Evolutionary conservation across 2,888 invertebrate species (phyloP).

Genomic region (Pyrochroa serraticornis): DNA sequence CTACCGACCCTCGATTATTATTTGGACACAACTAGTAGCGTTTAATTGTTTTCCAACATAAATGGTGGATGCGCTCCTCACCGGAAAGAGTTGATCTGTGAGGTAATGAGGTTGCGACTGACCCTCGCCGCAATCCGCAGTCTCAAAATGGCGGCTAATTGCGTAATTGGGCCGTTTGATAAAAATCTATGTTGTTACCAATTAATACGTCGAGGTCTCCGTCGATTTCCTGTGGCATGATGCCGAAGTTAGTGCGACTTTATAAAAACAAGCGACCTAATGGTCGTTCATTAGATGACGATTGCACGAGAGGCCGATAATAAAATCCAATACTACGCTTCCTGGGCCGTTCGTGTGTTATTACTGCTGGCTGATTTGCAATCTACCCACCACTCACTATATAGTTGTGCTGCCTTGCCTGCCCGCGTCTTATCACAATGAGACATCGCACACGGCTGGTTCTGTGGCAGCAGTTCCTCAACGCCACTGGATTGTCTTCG

Average conservation of each 20-base stretch:
- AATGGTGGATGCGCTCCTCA: no score
- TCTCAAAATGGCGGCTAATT: no score
- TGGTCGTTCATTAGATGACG: slow-evolving; percentile 11
- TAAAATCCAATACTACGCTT: slow-evolving; percentile 8
- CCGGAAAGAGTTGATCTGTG: no score
- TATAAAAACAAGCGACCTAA: slow-evolving; percentile 13
- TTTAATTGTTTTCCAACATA: no score
- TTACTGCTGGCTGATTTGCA: slow-evolving; percentile 12
- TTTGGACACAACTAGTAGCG: no score
- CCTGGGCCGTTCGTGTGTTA: slow-evolving; percentile 6
- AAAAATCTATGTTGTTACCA: no score
- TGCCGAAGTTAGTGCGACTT: not conserved
- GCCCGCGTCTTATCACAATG: slow-evolving; percentile 15
- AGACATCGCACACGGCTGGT: slow-evolving; percentile 8
- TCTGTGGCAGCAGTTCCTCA: slow-evolving; percentile 1
- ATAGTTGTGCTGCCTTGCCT: not conserved
- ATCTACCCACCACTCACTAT: not conserved
- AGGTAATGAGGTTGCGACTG: no score
- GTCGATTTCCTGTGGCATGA: no score
- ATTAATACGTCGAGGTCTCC: no score
- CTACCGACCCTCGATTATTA: no score
- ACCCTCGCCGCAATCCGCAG: no score
- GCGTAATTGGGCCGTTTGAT: no score
- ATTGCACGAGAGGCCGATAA: slow-evolving; percentile 9
- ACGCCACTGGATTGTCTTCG: slow-evolving; percentile 3